Evolutionary conservation across 1,140 invertebrate genomes (phyloP).

Genomic region (Conus ventricosus): DNA sequence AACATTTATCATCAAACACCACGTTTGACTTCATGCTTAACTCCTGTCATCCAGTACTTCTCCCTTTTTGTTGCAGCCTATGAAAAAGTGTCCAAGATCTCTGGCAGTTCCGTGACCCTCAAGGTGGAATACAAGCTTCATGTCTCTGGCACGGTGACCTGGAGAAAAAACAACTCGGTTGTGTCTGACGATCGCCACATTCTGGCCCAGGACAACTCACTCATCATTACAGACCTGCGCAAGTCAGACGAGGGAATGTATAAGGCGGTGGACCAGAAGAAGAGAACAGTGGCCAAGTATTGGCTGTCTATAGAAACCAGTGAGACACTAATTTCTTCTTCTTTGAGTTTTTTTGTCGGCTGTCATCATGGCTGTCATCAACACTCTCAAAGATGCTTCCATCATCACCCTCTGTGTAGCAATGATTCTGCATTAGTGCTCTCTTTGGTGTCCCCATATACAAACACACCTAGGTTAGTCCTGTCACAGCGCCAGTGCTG

Average conservation of each 20-base stretch:
- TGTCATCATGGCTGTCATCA: too few relatives aligned
- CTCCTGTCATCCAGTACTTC: too few relatives aligned
- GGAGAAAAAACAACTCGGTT: constrained; percentile 44
- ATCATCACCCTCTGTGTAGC: too few relatives aligned
- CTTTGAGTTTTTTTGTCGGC: too few relatives aligned
- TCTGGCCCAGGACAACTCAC: constrained; percentile 51
- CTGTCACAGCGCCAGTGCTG: too few relatives aligned
- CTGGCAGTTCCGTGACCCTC: constrained; percentile 50
- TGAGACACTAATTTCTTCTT: constrained; percentile 31
- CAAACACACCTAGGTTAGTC: too few relatives aligned
- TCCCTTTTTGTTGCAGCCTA: constrained; percentile 31
- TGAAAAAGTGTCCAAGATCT: constrained; percentile 44
- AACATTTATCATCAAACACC: too few relatives aligned
- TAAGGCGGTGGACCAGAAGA: constrained; percentile 39
- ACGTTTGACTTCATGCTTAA: too few relatives aligned
- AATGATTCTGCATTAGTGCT: too few relatives aligned
- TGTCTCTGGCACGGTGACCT: constrained; percentile 47
- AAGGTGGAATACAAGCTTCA: constrained; percentile 51
- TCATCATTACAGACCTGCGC: constrained; percentile 50
- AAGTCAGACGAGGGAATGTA: constrained; percentile 48
- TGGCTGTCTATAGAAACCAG: constrained; percentile 48
- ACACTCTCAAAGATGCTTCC: too few relatives aligned
- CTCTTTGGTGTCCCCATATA: too few relatives aligned
- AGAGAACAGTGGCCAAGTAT: constrained; percentile 50
- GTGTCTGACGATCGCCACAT: constrained; percentile 45